A percentile compares a stretch with the other conserved stretches of the same genome.
Conservation (phyloP, 1,140 invertebrate genomes). For the Drosophila funebris region DNA sequence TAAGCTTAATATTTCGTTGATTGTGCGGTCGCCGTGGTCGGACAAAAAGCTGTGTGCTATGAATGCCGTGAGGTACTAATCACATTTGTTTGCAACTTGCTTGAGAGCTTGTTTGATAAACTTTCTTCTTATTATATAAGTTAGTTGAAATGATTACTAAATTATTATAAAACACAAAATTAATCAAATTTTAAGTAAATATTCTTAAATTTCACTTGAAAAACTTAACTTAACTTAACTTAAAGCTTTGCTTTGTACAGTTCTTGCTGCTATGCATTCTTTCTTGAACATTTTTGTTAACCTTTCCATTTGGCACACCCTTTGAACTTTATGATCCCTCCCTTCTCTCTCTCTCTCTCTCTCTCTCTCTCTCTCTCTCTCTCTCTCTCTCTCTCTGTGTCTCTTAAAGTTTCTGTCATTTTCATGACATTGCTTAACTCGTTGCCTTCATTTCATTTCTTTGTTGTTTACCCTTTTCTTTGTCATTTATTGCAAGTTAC, state of each 20-base stretch:
- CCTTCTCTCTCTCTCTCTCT: no score
- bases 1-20: neutral
- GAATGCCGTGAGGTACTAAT: neutral
- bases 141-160: no score
- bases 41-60: neutral
- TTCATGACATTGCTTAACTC: slow-evolving; percentile 15
- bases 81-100: neutral
- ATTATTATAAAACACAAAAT: neutral
- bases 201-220: neutral
- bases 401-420: slow-evolving; percentile 20
- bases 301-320: neutral
- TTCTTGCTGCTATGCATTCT: neutral
- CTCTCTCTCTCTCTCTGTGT: no score
- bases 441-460: neutral
- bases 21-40: neutral
- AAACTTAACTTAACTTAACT: neutral
- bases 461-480: neutral
- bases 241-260: neutral
- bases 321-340: slow-evolving; percentile 11
- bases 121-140: neutral
- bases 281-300: neutral
- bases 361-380: no score
- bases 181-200: neutral
- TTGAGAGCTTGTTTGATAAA: neutral
- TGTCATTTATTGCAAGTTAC: slow-evolving; percentile 10